These are phyloP conservation scores for Clanis bilineata DNA, from an alignment of 2,888 invertebrate species.

Conservation along the genomic window DNA sequence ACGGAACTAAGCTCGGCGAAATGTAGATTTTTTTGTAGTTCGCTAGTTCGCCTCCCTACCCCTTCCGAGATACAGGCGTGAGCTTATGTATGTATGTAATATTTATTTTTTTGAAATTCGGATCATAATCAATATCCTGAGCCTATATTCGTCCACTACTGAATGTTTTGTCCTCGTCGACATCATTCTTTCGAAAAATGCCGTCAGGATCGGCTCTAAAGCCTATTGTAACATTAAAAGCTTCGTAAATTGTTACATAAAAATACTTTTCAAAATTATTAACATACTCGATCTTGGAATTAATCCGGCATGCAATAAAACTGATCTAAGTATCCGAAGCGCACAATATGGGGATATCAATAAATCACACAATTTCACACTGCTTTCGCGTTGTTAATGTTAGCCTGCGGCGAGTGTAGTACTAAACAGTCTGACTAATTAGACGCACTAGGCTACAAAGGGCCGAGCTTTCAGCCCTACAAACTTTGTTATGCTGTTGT, in stretches of 20 bases:
- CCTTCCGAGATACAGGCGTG: too few relatives aligned
- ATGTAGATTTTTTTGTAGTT: too few relatives aligned
- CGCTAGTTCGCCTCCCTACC: too few relatives aligned
- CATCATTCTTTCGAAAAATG: too few relatives aligned
- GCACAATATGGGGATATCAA: conserved; percentile 45
- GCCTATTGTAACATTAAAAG: not conserved
- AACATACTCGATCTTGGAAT: not conserved
- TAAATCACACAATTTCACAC: conserved; percentile 72
- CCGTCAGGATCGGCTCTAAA: too few relatives aligned
- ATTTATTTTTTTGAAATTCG: too few relatives aligned
- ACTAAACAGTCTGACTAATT: conserved; percentile 81
- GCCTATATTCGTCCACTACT: too few relatives aligned
- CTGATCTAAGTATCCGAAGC: conserved; percentile 26
- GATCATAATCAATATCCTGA: too few relatives aligned
- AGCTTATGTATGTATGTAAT: too few relatives aligned
- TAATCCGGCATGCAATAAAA: conserved; percentile 7
- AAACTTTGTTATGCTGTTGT: conserved; percentile 37
- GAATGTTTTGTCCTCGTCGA: too few relatives aligned
- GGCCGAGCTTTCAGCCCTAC: conserved; percentile 46
- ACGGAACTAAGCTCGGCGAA: too few relatives aligned
- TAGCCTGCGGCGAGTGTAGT: conserved; percentile 65
- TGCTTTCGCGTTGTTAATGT: conserved; percentile 57
- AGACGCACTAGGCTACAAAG: conserved; percentile 78
- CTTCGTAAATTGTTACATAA: not conserved
- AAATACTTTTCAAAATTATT: conserved; percentile 8